A percentile compares a stretch with the other conserved stretches of the same genome.
Evolutionary conservation across 2,797 vertebrate species (phyloP).

Genomic region (Helostoma temminkii): DNA sequence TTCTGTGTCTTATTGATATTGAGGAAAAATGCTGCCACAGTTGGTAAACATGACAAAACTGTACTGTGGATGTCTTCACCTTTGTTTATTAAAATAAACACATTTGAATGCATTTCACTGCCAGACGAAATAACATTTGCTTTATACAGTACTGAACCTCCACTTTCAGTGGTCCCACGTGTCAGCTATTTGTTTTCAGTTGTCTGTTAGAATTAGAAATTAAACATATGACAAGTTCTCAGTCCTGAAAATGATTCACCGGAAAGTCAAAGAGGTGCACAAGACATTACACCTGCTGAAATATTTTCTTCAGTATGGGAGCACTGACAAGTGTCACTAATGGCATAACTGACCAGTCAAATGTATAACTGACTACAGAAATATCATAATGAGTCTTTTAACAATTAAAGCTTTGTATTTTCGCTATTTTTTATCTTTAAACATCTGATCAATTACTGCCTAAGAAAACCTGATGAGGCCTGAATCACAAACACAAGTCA

Average conservation of each 20-base stretch:
- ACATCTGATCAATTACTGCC: no score
- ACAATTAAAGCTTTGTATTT: no score
- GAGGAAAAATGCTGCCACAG: neutral
- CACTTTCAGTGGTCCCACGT: neutral
- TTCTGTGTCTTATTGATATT: neutral
- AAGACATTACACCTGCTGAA: neutral
- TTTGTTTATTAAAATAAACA: conserved; percentile 58
- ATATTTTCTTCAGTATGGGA: no score
- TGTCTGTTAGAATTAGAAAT: neutral
- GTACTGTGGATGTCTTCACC: neutral
- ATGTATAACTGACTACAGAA: neutral
- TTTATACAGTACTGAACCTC: conserved; percentile 1
- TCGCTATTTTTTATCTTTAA: no score
- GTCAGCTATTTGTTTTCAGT: neutral
- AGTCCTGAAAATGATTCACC: neutral
- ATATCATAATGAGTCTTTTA: no score
- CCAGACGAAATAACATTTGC: conserved; percentile 7
- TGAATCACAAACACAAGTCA: no score
- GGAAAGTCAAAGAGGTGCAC: neutral
- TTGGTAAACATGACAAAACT: neutral
- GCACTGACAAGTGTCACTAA: neutral
- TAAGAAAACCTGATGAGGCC: no score
- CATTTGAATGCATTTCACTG: conserved; percentile 8
- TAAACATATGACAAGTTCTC: neutral
- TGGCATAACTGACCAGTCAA: conserved; percentile 4